Conservation (phyloP, 1,140 invertebrate genomes). For the Venustaconcha ellipsiformis region DNA sequence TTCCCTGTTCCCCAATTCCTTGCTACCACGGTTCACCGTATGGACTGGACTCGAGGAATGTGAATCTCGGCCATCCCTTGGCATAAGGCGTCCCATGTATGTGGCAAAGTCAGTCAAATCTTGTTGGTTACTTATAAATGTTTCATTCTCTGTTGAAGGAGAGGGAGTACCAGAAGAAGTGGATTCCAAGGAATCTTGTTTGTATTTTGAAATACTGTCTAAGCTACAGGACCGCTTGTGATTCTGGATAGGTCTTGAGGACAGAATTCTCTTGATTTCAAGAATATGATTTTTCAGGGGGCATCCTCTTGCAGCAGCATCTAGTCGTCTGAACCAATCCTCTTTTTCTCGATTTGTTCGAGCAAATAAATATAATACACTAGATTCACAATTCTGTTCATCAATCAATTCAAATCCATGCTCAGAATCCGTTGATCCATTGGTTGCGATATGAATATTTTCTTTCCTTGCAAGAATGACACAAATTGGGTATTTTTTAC, state of each 20-base stretch:
- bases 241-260: constrained; percentile 12
- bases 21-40: constrained; percentile 11
- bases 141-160: constrained; percentile 20
- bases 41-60: constrained; percentile 19
- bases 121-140: constrained; percentile 2
- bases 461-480: constrained; percentile 66
- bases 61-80: constrained; percentile 31
- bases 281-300: constrained; percentile 56
- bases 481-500: constrained; percentile 92
- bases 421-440: constrained; percentile 33
- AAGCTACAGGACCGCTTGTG: constrained; percentile 29
- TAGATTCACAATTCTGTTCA: constrained; percentile 53
- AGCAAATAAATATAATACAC: constrained; percentile 79
- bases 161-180: constrained; percentile 38
- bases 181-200: constrained; percentile 58
- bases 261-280: constrained; percentile 48
- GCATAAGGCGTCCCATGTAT: constrained; percentile 62
- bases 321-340: constrained; percentile 80
- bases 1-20: constrained; percentile 10
- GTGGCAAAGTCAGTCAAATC: constrained; percentile 46
- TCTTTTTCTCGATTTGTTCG: constrained; percentile 89
- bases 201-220: constrained; percentile 41
- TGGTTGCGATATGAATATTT: constrained; percentile 23
- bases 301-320: constrained; percentile 45
- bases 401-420: constrained; percentile 57